phyloP scores from a whole-genome alignment of 2,797 vertebrate genomes.

The Mionectes olivaceus region DNA sequence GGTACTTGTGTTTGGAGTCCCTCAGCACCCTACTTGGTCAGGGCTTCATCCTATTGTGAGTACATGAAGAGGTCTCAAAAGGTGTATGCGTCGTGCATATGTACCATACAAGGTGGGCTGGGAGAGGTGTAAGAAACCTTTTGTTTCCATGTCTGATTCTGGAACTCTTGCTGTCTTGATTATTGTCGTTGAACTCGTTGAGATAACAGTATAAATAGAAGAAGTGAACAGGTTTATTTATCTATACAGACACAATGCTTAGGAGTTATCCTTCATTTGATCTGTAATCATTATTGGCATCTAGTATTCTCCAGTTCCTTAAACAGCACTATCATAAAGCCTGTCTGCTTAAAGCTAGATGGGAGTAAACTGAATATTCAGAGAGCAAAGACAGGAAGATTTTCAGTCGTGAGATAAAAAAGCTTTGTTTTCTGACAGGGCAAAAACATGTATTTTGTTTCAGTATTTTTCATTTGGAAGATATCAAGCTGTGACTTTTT shows the following conservation, averaged over 20 bases:
- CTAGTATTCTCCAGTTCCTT: constrained; percentile 69
- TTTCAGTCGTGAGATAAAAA: background rate
- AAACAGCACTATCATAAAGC: constrained; percentile 59
- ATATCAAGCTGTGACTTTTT: background rate
- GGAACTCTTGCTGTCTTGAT: background rate
- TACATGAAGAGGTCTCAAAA: background rate
- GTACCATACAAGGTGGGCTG: accelerated
- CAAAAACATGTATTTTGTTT: background rate
- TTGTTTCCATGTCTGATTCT: background rate
- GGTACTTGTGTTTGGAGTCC: background rate
- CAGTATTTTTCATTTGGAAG: background rate
- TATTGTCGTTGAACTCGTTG: constrained; percentile 61
- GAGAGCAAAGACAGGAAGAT: background rate
- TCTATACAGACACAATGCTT: constrained; percentile 59
- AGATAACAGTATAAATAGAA: constrained; percentile 65
- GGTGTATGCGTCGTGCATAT: accelerated
- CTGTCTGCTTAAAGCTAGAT: constrained; percentile 22
- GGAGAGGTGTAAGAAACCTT: background rate
- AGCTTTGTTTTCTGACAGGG: background rate
- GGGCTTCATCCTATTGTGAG: background rate
- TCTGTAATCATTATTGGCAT: constrained; percentile 73
- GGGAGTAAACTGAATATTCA: constrained; percentile 23
- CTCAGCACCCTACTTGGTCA: background rate
- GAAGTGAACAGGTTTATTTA: constrained; percentile 67
- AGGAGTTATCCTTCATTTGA: constrained; percentile 63